A percentile compares a stretch with the other conserved stretches of the same genome.
Evolutionary conservation across 2,113 vertebrate species (phyloP).

Genomic region (Hyperopisus bebe): DNA sequence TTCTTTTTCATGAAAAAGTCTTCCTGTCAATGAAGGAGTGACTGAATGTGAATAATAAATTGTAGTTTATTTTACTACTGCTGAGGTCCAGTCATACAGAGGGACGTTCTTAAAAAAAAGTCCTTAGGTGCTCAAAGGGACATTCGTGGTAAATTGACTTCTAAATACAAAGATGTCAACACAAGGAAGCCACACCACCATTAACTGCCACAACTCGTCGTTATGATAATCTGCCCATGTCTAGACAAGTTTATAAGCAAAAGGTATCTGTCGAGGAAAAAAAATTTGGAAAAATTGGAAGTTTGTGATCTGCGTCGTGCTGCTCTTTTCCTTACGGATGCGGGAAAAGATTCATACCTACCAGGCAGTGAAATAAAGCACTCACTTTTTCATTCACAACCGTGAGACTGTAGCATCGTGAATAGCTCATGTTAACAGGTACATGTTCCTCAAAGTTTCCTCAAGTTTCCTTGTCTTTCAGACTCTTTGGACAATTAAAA

Average conservation of each 20-base stretch:
- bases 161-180: background rate
- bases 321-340: conserved; percentile 1
- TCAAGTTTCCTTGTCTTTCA: conserved; percentile 34
- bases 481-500: conserved; percentile 62
- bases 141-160: background rate
- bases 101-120: background rate
- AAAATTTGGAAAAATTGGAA: background rate
- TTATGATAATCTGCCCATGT: background rate
- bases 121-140: background rate
- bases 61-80: background rate
- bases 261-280: background rate
- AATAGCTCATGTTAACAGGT: conserved; percentile 17
- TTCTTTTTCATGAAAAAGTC: background rate
- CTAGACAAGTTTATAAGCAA: background rate
- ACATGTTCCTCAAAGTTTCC: conserved; percentile 31
- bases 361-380: background rate
- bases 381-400: background rate
- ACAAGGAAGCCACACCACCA: background rate
- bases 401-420: background rate
- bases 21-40: background rate
- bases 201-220: background rate
- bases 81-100: background rate
- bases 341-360: background rate
- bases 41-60: background rate
- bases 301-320: background rate